A percentile compares a stretch with the other conserved stretches of the same genome.
Evolutionary conservation across 2,797 vertebrate species (phyloP).

Genomic region (Epinephelus awoara): DNA sequence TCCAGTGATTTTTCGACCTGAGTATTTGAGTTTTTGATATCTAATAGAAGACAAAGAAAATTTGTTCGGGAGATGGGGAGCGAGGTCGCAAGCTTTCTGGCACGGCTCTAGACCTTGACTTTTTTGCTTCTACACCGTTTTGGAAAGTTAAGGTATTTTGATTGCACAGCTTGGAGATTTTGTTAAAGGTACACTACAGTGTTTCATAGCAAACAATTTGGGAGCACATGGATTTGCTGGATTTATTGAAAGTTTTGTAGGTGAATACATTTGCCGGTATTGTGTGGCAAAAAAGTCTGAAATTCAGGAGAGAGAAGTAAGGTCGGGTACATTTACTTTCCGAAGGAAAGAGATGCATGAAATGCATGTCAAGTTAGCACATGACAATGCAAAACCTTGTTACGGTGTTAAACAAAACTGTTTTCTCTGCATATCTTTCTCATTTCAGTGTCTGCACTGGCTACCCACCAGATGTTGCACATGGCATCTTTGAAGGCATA

Average conservation of each 20-base stretch:
- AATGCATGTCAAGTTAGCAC: constrained; percentile 8
- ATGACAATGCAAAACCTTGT: neutral
- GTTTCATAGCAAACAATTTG: neutral
- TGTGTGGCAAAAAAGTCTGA: neutral
- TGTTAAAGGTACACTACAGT: constrained; percentile 8
- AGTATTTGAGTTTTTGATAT: too few relatives aligned
- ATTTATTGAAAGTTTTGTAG: constrained; percentile 8
- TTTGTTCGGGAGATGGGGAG: too few relatives aligned
- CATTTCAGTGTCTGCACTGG: constrained; percentile 5
- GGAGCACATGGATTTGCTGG: constrained; percentile 1
- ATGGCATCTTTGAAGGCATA: constrained; percentile 17
- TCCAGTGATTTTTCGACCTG: too few relatives aligned
- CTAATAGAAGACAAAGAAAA: too few relatives aligned
- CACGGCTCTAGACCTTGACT: too few relatives aligned
- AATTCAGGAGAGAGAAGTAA: constrained; percentile 5
- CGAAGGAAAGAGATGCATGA: constrained; percentile 8
- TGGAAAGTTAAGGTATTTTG: constrained; percentile 13
- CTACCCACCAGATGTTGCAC: constrained; percentile 27
- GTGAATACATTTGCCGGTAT: constrained; percentile 3
- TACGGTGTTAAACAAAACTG: constrained; percentile 4
- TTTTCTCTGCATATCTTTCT: neutral
- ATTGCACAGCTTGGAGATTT: constrained; percentile 15
- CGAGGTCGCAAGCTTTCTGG: too few relatives aligned
- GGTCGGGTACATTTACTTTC: constrained; percentile 8
- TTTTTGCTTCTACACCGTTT: too few relatives aligned